Evolutionary conservation across 2,888 invertebrate species (phyloP).

Genomic region (Augochlorella aurata): DNA sequence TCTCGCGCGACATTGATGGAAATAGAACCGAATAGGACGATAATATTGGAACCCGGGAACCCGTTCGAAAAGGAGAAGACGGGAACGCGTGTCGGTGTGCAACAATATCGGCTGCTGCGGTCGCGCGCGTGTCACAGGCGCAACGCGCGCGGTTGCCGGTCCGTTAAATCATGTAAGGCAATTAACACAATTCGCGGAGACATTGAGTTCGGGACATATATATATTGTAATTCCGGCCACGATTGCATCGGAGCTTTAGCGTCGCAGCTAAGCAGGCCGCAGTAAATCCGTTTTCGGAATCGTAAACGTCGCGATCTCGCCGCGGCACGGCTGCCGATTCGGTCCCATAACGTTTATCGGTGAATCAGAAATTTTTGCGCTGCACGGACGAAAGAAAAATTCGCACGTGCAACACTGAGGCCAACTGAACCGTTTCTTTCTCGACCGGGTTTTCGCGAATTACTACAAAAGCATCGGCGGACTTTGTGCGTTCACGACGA

Average conservation of each 20-base stretch:
- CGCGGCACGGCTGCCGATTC: too few relatives aligned
- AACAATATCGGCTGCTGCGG: background rate
- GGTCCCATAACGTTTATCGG: background rate
- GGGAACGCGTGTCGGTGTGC: background rate
- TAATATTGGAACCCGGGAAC: background rate
- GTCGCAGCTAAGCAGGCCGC: slow-evolving; percentile 4
- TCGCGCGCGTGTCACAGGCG: background rate
- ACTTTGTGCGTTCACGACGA: too few relatives aligned
- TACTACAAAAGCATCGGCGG: too few relatives aligned
- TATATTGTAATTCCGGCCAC: background rate
- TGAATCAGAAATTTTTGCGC: background rate
- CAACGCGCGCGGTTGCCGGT: background rate
- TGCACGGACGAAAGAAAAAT: background rate
- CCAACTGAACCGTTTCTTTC: too few relatives aligned
- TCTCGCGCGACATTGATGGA: background rate
- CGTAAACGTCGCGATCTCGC: slow-evolving; percentile 16
- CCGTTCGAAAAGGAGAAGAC: background rate
- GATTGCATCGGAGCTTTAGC: slow-evolving; percentile 9
- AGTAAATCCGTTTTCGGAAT: slow-evolving; percentile 16
- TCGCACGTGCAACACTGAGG: too few relatives aligned
- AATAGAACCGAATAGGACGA: background rate
- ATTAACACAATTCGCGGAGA: slow-evolving; percentile 12
- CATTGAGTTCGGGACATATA: background rate
- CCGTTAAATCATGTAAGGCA: slow-evolving; percentile 10
- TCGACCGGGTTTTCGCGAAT: too few relatives aligned